phyloP scores from a whole-genome alignment of 2,797 vertebrate species.

The Propithecus perrieri region DNA sequence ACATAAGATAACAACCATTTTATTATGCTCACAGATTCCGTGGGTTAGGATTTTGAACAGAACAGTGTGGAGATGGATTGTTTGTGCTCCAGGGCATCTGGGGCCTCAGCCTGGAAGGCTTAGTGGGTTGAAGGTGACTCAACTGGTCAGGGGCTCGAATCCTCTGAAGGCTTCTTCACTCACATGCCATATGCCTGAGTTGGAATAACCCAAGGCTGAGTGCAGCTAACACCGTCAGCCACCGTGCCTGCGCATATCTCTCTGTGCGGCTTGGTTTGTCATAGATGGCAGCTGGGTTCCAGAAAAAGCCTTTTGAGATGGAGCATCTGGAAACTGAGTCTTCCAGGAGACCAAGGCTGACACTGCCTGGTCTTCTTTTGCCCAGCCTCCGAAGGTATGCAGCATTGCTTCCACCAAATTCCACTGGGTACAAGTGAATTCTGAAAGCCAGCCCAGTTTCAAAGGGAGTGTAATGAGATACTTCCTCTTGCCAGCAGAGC shows the following conservation, averaged over 20 bases:
- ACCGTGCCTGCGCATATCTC: not conserved
- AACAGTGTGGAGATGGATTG: not conserved
- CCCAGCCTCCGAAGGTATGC: not conserved
- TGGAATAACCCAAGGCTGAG: not conserved
- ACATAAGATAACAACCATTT: not conserved
- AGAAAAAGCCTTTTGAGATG: not conserved
- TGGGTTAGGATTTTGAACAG: not conserved
- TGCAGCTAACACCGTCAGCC: no score
- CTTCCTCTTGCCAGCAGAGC: not conserved
- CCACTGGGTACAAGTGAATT: not conserved
- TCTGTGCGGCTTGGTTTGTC: not conserved
- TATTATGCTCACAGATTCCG: not conserved
- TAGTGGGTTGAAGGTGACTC: not conserved
- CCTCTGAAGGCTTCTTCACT: not conserved
- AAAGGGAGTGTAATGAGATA: not conserved
- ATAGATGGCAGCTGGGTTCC: not conserved
- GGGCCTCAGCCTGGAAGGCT: not conserved
- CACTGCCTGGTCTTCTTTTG: not conserved
- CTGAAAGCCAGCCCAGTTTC: not conserved
- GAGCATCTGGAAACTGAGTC: not conserved
- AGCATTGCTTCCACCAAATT: not conserved
- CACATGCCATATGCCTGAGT: not conserved
- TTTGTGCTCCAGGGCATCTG: not conserved
- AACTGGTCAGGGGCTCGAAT: fast-evolving
- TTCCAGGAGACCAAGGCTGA: not conserved